Conservation (phyloP, 2,113 vertebrate genomes). For the Bubo blakistoni region DNA sequence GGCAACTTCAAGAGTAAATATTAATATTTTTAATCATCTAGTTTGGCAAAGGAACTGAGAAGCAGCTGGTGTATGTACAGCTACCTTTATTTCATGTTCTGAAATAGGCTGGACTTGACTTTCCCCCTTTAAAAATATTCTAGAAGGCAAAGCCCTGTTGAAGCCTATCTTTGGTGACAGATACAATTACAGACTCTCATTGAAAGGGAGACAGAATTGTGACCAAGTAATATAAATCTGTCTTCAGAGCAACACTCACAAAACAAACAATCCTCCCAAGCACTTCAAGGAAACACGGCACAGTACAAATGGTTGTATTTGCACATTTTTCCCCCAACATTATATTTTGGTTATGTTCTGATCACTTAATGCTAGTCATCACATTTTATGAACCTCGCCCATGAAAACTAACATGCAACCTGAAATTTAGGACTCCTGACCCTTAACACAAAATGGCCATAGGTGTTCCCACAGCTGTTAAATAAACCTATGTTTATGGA, state of each 20-base stretch:
- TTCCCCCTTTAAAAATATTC: background rate
- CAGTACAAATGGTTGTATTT: background rate
- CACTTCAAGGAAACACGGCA: background rate
- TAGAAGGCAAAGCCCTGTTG: background rate
- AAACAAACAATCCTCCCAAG: background rate
- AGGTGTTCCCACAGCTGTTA: conserved; percentile 71
- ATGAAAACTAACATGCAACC: conserved; percentile 10
- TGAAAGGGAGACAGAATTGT: background rate
- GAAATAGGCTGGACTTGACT: background rate
- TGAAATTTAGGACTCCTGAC: conserved; percentile 65
- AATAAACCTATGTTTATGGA: conserved; percentile 67
- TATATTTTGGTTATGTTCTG: background rate
- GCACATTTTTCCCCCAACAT: background rate
- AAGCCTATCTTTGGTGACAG: background rate
- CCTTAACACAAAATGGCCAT: conserved; percentile 53
- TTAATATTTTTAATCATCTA: conserved; percentile 39
- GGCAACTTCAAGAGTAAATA: conserved; percentile 46
- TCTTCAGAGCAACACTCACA: conserved; percentile 4
- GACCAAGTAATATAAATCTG: background rate
- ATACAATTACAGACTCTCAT: background rate
- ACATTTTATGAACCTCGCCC: conserved; percentile 27
- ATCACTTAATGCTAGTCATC: background rate
- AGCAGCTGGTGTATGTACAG: background rate
- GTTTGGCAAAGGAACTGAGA: conserved; percentile 13
- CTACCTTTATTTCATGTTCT: background rate